Conservation (phyloP, 2,888 invertebrate genomes). For the Cataglyphis livida region DNA sequence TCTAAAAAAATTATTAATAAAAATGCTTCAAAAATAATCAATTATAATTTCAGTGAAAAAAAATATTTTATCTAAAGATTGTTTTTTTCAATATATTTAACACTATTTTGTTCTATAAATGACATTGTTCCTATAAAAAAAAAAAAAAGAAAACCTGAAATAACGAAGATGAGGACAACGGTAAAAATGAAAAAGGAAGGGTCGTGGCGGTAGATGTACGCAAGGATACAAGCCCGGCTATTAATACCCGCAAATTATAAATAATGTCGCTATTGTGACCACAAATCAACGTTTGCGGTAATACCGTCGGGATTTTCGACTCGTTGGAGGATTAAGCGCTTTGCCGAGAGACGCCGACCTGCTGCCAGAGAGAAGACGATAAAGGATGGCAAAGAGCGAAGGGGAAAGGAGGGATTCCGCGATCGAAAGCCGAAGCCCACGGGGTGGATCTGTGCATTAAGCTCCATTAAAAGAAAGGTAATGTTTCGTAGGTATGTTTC, state of each 20-base stretch:
- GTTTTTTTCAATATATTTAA: slow-evolving; percentile 1
- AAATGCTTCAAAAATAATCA: neutral
- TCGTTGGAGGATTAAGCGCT: slow-evolving; percentile 76
- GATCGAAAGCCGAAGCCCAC: slow-evolving; percentile 70
- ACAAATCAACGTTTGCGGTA: slow-evolving; percentile 82
- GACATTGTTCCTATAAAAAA: neutral
- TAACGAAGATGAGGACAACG: slow-evolving; percentile 3
- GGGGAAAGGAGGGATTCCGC: slow-evolving; percentile 42
- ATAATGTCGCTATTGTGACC: slow-evolving; percentile 77
- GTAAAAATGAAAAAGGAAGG: slow-evolving; percentile 1
- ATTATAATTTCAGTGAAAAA: neutral
- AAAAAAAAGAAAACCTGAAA: neutral
- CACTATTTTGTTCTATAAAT: neutral
- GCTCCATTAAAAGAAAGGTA: slow-evolving; percentile 57
- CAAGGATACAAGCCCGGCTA: slow-evolving; percentile 57
- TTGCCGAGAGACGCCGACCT: slow-evolving; percentile 68
- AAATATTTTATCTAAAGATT: neutral
- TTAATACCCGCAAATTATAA: slow-evolving; percentile 82
- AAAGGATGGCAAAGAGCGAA: slow-evolving; percentile 11
- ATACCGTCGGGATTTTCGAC: slow-evolving; percentile 75
- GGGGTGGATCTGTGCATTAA: slow-evolving; percentile 65
- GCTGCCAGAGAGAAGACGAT: slow-evolving; percentile 55
- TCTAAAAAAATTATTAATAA: neutral
- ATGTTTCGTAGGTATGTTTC: slow-evolving; percentile 55
- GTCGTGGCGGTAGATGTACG: slow-evolving; percentile 14